phyloP scores from a whole-genome alignment of 2,113 vertebrate genomes.

The Thamnophis sirtalis region DNA sequence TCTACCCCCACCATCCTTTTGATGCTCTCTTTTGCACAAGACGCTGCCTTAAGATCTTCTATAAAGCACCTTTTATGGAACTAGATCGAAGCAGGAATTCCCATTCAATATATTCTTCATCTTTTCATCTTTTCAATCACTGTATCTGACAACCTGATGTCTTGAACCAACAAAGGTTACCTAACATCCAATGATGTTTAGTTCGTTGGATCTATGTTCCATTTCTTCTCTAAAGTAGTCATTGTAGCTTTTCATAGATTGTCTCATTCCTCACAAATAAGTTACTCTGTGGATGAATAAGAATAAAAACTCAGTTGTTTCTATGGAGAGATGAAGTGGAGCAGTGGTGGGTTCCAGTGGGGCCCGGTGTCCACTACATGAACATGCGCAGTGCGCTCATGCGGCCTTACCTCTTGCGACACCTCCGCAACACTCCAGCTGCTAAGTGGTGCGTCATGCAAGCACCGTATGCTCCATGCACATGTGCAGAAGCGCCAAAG shows the following conservation, averaged over 20 bases:
- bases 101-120: neutral
- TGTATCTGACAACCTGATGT: neutral
- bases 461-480: no score
- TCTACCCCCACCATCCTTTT: neutral
- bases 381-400: no score
- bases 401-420: no score
- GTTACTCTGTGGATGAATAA: neutral
- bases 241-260: neutral
- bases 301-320: neutral
- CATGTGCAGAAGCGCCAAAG: no score
- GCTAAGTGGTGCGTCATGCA: no score
- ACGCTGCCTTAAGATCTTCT: neutral
- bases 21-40: neutral
- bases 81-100: neutral
- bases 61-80: neutral
- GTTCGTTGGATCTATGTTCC: neutral
- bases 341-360: no score
- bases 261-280: neutral
- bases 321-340: no score
- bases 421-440: no score
- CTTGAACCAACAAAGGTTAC: neutral
- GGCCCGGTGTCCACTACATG: no score
- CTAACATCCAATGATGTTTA: neutral
- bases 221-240: neutral
- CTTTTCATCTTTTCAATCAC: neutral